Base-by-base conservation (phyloP, 1,140 invertebrate species). In the Rhagoletis pomonella region DNA sequence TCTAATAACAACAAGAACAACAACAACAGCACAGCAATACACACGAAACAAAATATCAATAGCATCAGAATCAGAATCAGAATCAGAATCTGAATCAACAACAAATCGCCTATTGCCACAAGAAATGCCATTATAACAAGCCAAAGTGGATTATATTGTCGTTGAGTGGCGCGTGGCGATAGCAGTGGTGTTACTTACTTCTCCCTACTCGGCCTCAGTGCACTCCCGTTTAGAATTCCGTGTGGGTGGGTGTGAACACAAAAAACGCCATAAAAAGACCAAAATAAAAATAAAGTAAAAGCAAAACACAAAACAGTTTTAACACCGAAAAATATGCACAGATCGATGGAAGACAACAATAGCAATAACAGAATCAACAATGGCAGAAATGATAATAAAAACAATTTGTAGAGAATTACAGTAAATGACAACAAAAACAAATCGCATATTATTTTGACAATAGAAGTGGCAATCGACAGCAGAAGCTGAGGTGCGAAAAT, bases 101-200 rank as follows among this genome's bases (percentile, higher is more conserved):
- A 64, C 62, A 65, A 29, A 29, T 29, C 29, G 29, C 29, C 29
- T 29, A 29, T 29, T 29, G 29, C 29, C 29, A 29, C 0, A 29
- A 29, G 0, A 1, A 29, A 42, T 42, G 64, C 19, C 9, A 42
- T 67, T 67, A 67, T 67, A 67, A 47, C 67, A 73, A 73, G 42
- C 44, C 67, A 14, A 73, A 73, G 42, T 73, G 67, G 67, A 73
- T 73, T 47, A 44, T 47, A 44, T 47, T 44, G 67, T 47, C 67
- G 42, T 73, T 73, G 67, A 47, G 44, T 47, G 44, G 67, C 14
- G 42, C 67, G 4, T 73, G 42, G 67, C 67, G 67, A 0, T 3
- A 4, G 14, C 67, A 55, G 5, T 55, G 50, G 50, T 10, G 29
- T 29, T 29, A 55, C 42, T 29, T 29, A 14, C 67, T 73, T 17